Evolutionary conservation across 2,888 invertebrate genomes (phyloP).

Genomic region (Oligia strigilis): DNA sequence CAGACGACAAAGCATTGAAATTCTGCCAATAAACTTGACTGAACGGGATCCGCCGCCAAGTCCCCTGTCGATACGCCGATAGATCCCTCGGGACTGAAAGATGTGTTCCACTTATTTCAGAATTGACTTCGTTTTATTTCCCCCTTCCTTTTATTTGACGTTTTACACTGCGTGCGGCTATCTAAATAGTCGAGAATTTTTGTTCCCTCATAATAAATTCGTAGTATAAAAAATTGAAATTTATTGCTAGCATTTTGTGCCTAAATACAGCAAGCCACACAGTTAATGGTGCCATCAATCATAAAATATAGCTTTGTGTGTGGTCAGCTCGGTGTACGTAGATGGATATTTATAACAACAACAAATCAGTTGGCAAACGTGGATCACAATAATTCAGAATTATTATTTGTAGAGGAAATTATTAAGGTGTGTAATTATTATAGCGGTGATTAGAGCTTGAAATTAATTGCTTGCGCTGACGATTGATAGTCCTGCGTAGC

Average conservation of each 20-base stretch:
- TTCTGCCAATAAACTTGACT: constrained; percentile 84
- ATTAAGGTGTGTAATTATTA: constrained; percentile 65
- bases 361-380: constrained; percentile 69
- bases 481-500: constrained; percentile 55
- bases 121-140: constrained; percentile 81
- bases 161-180: constrained; percentile 67
- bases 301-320: constrained; percentile 72
- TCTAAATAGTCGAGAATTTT: constrained; percentile 63
- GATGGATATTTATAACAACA: constrained; percentile 73
- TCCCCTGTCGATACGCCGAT: constrained; percentile 81
- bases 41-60: constrained; percentile 76
- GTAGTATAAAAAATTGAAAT: constrained; percentile 68
- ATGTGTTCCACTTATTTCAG: constrained; percentile 82
- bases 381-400: constrained; percentile 67
- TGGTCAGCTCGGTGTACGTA: constrained; percentile 69
- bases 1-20: constrained; percentile 83
- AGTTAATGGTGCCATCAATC: constrained; percentile 74
- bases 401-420: constrained; percentile 62
- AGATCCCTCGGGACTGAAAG: constrained; percentile 80
- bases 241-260: constrained; percentile 70
- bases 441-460: constrained; percentile 49
- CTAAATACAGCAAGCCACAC: constrained; percentile 67
- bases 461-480: constrained; percentile 55
- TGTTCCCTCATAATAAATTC: constrained; percentile 55
- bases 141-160: constrained; percentile 69